Base-by-base conservation (phyloP, 2,888 invertebrate genomes). In the Ectropis crepuscularia region DNA sequence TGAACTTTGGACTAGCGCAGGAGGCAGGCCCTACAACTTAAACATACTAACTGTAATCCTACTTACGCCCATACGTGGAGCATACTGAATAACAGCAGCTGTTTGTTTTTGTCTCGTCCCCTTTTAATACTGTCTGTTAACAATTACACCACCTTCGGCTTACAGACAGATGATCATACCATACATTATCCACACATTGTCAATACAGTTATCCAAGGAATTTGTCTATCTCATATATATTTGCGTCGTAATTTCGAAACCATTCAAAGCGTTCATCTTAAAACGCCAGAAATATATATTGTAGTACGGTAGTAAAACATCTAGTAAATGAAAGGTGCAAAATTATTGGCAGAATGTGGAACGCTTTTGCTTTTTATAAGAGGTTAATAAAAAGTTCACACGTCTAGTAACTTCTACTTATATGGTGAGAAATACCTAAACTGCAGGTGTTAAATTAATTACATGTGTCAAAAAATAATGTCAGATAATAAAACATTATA, bases 71-170 rank as follows among this genome's bases (percentile, higher is more conserved):
- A 28, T 28, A 28, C 16, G 16, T 28, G 4, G 16, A 28, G 16
- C 16, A 28, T 28, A 28, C 4, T 28, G 16, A 28, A 28, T 28
- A 28, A 28, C 16, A 28, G 16, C 16, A 28, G 16, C 16, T 28
- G 16, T 28, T 28, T 28, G 12, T 47, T 47, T 39, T 57, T 57
- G 38, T 57, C 57, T 16, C 57, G 57, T 36, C 48, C 41, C 48
- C 57, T 48, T 57, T 48, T 10, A 48, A 37, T 50, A 57, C 8
- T 41, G 41, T 57, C 47, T 57, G 48, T 41, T 47, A 11, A 41
- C 47, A 48, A 39, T 48, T 48, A 45, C 37, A 46, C 7, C 43
- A 9, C 6, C 54, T 46, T 45, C 28, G 43, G 50, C 9, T 53
- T 53, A 49, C n/a, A 9, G 39, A 38, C 53, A 43, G 43, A 36